Conservation (phyloP, 2,113 vertebrate genomes). For the Misgurnus mizolepis region DNA sequence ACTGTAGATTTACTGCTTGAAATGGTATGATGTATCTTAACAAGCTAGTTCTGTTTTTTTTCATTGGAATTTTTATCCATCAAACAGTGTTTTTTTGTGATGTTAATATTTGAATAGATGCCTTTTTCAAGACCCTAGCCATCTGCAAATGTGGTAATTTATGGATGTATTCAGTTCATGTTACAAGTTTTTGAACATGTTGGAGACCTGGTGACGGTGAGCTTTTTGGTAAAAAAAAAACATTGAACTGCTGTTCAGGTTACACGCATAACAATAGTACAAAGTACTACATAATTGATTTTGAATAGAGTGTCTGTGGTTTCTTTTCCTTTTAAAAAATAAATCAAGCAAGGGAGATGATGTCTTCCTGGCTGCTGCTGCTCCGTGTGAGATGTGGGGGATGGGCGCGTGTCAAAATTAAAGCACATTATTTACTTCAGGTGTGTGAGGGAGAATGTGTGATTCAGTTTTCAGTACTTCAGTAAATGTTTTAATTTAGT, state of each 20-base stretch:
- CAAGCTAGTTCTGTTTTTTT: not conserved
- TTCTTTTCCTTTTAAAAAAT: too few relatives aligned
- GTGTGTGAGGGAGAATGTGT: too few relatives aligned
- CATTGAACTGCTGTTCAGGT: not conserved
- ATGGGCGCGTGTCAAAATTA: too few relatives aligned
- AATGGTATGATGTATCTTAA: not conserved
- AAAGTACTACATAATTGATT: not conserved
- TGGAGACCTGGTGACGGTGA: not conserved
- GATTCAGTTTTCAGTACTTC: too few relatives aligned
- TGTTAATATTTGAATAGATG: slow-evolving; percentile 9
- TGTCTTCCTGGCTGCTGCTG: too few relatives aligned
- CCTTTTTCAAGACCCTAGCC: not conserved
- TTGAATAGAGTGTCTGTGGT: too few relatives aligned
- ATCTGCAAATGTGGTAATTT: not conserved
- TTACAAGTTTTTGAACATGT: slow-evolving; percentile 32
- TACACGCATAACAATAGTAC: not conserved
- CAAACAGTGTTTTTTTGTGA: not conserved
- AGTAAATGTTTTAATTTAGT: too few relatives aligned
- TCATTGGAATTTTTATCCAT: not conserved
- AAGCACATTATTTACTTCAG: too few relatives aligned
- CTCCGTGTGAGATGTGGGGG: too few relatives aligned
- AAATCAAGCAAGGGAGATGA: too few relatives aligned
- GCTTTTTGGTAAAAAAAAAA: not conserved
- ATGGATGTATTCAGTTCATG: slow-evolving; percentile 36
- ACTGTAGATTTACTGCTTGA: slow-evolving; percentile 16